These are phyloP conservation scores for Drosophila tropicalis DNA, from an alignment of 1,140 invertebrate species.

Conservation along the genomic window DNA sequence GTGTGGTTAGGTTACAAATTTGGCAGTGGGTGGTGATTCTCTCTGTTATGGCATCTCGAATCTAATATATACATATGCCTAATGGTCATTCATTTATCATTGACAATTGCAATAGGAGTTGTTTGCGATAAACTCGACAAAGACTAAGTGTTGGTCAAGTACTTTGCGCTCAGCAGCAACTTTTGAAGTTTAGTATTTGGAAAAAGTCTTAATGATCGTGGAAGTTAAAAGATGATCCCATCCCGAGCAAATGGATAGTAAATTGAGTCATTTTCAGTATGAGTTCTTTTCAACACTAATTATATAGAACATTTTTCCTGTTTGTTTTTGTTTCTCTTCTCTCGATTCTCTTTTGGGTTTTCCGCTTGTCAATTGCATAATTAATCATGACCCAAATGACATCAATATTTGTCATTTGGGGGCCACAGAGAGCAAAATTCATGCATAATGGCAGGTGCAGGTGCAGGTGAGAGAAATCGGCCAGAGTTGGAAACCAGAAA, in stretches of 20 bases:
- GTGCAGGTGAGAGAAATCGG: neutral
- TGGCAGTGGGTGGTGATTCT: neutral
- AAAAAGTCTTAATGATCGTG: no score
- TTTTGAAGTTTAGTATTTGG: no score
- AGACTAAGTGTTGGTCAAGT: no score
- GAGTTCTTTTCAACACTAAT: no score
- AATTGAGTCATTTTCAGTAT: no score
- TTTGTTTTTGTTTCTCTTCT: neutral
- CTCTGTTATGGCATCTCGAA: neutral
- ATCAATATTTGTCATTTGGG: conserved; percentile 11
- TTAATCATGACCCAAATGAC: conserved; percentile 37
- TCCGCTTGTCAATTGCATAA: conserved; percentile 24
- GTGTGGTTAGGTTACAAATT: neutral
- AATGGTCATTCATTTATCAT: neutral
- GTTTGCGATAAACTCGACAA: conserved; percentile 1
- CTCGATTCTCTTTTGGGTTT: neutral
- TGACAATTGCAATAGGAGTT: neutral
- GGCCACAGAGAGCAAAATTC: neutral
- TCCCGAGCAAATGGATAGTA: no score
- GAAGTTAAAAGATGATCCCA: no score
- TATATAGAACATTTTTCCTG: no score
- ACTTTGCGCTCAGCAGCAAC: no score
- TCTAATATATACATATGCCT: neutral
- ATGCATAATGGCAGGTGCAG: neutral
- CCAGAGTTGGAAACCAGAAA: neutral